A percentile compares a stretch with the other conserved stretches of the same genome.
phyloP scores from a whole-genome alignment of 2,113 vertebrate genomes.

The Esox niger region DNA sequence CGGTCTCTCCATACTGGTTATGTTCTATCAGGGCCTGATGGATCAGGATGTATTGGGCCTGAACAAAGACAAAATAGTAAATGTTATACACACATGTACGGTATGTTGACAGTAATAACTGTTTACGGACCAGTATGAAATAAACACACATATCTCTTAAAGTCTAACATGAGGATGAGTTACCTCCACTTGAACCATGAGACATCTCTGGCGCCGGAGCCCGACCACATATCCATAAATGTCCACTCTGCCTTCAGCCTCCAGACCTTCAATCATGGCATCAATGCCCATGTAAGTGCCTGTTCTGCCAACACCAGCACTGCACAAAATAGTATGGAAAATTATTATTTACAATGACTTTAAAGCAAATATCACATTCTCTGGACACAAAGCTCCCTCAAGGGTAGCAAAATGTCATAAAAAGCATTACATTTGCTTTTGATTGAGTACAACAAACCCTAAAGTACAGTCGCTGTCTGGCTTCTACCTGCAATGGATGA shows the following conservation, averaged over 20 bases:
- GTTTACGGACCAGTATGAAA: not conserved
- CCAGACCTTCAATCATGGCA: conserved; percentile 93
- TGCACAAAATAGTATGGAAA: conserved; percentile 40
- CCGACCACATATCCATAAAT: conserved; percentile 89
- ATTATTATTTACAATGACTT: conserved; percentile 2
- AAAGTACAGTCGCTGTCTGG: not conserved
- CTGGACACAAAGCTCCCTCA: not conserved
- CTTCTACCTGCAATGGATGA: conserved; percentile 92
- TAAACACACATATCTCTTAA: not conserved
- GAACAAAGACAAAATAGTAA: not conserved
- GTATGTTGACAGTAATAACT: too few relatives aligned
- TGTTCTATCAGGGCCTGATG: conserved; percentile 93
- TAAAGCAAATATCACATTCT: not conserved
- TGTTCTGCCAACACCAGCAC: conserved; percentile 92
- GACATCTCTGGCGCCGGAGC: conserved; percentile 88
- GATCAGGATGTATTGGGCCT: conserved; percentile 97
- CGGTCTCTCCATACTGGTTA: conserved; percentile 93
- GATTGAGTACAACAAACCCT: too few relatives aligned
- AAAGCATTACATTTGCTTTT: too few relatives aligned
- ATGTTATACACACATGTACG: too few relatives aligned
- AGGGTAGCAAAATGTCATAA: too few relatives aligned
- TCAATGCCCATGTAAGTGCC: conserved; percentile 95
- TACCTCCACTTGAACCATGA: conserved; percentile 99
- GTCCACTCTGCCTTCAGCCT: conserved; percentile 85
- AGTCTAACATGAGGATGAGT: not conserved